Conservation (phyloP, 2,797 vertebrate genomes). For the Cynopterus sphinx region DNA sequence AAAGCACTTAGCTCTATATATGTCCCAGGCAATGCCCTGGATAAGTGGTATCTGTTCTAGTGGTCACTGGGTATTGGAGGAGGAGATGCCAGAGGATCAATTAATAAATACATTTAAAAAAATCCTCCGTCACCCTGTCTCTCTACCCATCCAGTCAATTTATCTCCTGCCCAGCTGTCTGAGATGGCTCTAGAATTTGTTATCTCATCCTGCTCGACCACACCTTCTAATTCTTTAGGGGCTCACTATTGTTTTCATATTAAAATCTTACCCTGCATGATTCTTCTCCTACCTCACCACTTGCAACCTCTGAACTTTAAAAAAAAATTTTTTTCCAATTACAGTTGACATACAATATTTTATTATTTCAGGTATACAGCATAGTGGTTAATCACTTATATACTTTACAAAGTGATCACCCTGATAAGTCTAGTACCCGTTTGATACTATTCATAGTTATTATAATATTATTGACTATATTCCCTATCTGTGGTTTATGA, state of each 20-base stretch:
- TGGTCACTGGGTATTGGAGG: background rate
- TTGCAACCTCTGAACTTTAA: background rate
- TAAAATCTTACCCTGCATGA: background rate
- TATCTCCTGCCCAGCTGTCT: background rate
- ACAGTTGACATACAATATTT: background rate
- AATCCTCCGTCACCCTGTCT: background rate
- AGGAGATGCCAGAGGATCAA: background rate
- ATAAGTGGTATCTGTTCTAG: background rate
- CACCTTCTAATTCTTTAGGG: background rate
- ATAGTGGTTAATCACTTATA: background rate
- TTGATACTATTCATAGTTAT: background rate
- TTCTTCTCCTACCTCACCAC: background rate
- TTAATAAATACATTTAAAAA: background rate
- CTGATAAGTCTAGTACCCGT: background rate
- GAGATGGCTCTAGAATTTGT: background rate
- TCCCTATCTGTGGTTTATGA: background rate
- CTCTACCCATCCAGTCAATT: background rate
- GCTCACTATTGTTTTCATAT: background rate
- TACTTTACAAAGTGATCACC: background rate
- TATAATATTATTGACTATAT: background rate
- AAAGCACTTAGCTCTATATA: background rate
- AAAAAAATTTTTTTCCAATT: background rate
- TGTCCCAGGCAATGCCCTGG: background rate
- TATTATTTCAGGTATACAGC: background rate
- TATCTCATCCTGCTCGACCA: background rate